Conservation (phyloP, 2,113 vertebrate species). For the Eira barbara region DNA sequence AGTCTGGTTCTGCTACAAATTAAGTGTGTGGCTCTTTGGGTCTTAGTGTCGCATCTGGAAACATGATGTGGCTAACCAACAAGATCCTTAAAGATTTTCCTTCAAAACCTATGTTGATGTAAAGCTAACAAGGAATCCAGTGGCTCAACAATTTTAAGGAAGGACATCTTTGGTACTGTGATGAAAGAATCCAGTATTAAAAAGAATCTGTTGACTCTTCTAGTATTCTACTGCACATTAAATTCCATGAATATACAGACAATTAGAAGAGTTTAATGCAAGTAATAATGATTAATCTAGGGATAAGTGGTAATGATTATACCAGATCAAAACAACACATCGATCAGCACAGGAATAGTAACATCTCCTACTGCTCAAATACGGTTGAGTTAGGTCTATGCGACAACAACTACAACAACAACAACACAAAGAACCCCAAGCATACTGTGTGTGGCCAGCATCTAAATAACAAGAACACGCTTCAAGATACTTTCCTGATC, state of each 20-base stretch:
- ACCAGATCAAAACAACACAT: not conserved
- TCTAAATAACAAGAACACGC: not conserved
- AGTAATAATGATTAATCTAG: not conserved
- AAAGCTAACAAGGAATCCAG: not conserved
- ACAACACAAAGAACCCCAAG: not conserved
- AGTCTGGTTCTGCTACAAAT: not conserved
- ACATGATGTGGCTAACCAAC: not conserved
- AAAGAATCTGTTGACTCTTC: not conserved
- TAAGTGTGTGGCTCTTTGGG: not conserved
- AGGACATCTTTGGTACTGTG: not conserved
- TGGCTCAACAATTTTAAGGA: not conserved
- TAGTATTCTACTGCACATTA: not conserved
- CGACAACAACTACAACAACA: not conserved
- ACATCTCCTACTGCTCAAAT: not conserved
- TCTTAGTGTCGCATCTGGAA: not conserved
- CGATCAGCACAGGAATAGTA: not conserved
- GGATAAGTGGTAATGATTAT: not conserved
- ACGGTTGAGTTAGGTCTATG: not conserved
- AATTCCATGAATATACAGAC: not conserved
- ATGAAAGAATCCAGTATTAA: not conserved
- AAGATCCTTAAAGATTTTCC: not conserved
- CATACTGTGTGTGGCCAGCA: fast-evolving
- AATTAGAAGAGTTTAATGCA: not conserved
- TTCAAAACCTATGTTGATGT: not conserved
- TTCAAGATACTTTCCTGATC: not conserved